Evolutionary conservation across 1,140 invertebrate species (phyloP), one percentile per base, ranked within the genome.

Genomic region (Bombyx mandarina): DNA sequence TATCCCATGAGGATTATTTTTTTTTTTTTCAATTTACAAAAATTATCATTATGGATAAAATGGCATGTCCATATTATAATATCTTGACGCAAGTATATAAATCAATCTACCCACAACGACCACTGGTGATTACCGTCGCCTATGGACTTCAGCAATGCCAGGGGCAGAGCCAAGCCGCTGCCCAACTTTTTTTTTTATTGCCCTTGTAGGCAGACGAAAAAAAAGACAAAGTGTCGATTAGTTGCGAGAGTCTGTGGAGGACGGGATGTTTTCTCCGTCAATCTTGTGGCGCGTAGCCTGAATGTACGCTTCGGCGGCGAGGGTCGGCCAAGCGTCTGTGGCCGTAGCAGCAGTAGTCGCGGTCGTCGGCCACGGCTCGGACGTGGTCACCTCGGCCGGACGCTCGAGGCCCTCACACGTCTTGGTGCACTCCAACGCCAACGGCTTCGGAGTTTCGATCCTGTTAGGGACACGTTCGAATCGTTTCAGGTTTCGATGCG

Each of bases 191-290:
- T 18, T 18, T 18, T 18, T 18, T 18, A 18, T 18, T 18, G 12
- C 12, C 12, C 12, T 18, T 18, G 12, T 18, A 18, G 12, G 12
- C 12, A 18, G 12, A 18, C 12, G 12, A 18, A 18, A 18, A 18
- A 18, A 18, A 18, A 18, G 26, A 35, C 2, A 35, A 35, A 35
- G 44, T 54, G 9, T 54, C 22, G 22, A 62, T 82, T 73, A 88
- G 59, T 88, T 88, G 61, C 85, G 81, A 0, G 83, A 72, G 56
- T 88, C 84, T 4, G 84, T 88, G 12, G 86, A 88, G 6, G 86
- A 86, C 1, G 86, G 86, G 56, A 83, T 60, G 61, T 82, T 86
- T 64, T 88, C 86, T 8, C 82, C 82, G 12, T 88, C 86, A 49
- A 82, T 58, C 68, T 86, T 88, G 65, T 82, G 80, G 53, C 77